Conservation (phyloP, 2,888 invertebrate genomes). For the Tipula vernalis region DNA sequence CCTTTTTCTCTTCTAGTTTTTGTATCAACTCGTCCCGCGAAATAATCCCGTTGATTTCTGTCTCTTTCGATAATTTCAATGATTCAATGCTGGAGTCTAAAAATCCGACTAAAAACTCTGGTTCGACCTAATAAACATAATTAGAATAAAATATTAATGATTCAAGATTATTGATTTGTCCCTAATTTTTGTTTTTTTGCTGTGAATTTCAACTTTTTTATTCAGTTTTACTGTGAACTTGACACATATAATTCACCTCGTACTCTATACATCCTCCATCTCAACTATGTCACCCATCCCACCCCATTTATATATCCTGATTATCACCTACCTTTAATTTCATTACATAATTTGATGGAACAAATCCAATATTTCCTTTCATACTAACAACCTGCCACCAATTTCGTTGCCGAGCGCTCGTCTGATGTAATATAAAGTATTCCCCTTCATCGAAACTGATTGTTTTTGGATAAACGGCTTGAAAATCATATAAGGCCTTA, state of each 20-base stretch:
- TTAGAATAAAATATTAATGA: constrained; percentile 13
- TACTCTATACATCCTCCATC: not conserved
- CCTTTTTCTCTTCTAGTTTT: constrained; percentile 50
- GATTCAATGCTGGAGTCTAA: constrained; percentile 54
- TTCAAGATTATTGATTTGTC: not conserved
- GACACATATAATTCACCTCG: not conserved
- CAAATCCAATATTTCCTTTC: constrained; percentile 70
- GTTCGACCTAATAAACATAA: constrained; percentile 43
- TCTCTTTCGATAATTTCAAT: constrained; percentile 37
- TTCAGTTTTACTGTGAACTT: not conserved
- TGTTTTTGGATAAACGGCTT: constrained; percentile 72
- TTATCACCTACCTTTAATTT: constrained; percentile 49
- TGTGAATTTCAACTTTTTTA: not conserved
- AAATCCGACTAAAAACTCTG: constrained; percentile 58
- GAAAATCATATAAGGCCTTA: constrained; percentile 70
- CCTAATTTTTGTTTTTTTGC: not conserved
- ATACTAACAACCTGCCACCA: constrained; percentile 84
- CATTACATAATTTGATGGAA: constrained; percentile 77
- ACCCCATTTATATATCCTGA: not conserved
- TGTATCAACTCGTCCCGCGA: constrained; percentile 45
- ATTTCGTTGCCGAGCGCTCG: constrained; percentile 64
- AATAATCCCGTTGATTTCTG: constrained; percentile 35
- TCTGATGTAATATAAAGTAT: constrained; percentile 67
- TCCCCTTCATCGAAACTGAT: constrained; percentile 69
- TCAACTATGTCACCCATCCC: not conserved